Conservation (phyloP, 2,113 vertebrate genomes). For the Aspidoscelis tigris region DNA sequence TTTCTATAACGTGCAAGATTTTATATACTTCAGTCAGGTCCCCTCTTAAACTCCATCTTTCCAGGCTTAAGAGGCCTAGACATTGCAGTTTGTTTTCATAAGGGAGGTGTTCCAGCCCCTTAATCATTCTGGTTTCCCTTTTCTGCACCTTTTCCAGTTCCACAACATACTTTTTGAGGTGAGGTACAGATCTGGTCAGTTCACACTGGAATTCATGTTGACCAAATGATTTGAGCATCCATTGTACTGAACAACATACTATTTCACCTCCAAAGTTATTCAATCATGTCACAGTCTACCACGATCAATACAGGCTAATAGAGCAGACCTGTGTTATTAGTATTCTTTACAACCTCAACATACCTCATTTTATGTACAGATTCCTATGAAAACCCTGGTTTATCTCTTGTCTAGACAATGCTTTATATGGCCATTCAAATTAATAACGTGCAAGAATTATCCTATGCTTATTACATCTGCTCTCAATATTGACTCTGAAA, state of each 20-base stretch:
- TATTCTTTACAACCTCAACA: slow-evolving; percentile 76
- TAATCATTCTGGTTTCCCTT: no score
- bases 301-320: slow-evolving; percentile 79
- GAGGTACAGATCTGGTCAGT: neutral
- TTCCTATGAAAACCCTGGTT: slow-evolving; percentile 76
- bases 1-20: no score
- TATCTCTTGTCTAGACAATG: slow-evolving; percentile 82
- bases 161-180: no score
- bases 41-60: no score
- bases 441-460: slow-evolving; percentile 83
- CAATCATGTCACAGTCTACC: slow-evolving; percentile 62
- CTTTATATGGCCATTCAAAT: slow-evolving; percentile 80
- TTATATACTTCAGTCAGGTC: no score
- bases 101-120: no score
- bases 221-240: neutral
- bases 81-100: no score
- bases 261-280: slow-evolving; percentile 69
- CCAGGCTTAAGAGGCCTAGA: no score
- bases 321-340: slow-evolving; percentile 75
- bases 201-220: neutral
- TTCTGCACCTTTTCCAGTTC: no score
- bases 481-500: slow-evolving; percentile 84
- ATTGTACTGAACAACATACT: slow-evolving; percentile 34
- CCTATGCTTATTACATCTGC: slow-evolving; percentile 83
- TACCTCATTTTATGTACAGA: slow-evolving; percentile 78